Percentiles rank a stretch among this genome's conserved stretches.
Evolutionary conservation across 1,140 invertebrate species (phyloP).

Genomic region (Paraescarpia echinospica): DNA sequence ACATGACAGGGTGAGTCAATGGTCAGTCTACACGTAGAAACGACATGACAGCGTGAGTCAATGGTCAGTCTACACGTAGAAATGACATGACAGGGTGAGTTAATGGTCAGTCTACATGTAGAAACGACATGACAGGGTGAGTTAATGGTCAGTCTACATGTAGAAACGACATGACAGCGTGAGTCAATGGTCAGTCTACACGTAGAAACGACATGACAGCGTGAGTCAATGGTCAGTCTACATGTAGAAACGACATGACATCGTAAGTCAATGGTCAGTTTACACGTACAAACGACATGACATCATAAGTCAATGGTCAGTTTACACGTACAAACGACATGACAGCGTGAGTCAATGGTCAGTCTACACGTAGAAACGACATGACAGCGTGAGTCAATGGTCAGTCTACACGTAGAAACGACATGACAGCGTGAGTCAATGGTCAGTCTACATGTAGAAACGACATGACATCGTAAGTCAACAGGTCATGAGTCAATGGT

Average conservation of each 20-base stretch:
- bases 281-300: not conserved
- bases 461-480: not conserved
- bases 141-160: not conserved
- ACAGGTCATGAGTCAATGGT: conserved; percentile 18
- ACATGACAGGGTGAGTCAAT: too few relatives aligned
- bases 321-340: too few relatives aligned
- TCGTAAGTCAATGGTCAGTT: too few relatives aligned
- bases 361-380: not conserved
- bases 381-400: conserved; percentile 10
- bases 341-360: too few relatives aligned
- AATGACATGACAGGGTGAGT: too few relatives aligned
- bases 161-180: too few relatives aligned
- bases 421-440: too few relatives aligned
- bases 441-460: not conserved
- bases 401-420: not conserved
- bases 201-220: not conserved
- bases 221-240: conserved; percentile 2
- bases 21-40: not conserved
- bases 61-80: not conserved
- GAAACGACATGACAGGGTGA: not conserved
- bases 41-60: conserved; percentile 5
- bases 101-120: too few relatives aligned
- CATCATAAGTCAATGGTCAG: conserved; percentile 8
- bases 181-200: too few relatives aligned
- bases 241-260: too few relatives aligned